Conservation (phyloP, 2,797 vertebrate species). For the Manis pentadactyla region DNA sequence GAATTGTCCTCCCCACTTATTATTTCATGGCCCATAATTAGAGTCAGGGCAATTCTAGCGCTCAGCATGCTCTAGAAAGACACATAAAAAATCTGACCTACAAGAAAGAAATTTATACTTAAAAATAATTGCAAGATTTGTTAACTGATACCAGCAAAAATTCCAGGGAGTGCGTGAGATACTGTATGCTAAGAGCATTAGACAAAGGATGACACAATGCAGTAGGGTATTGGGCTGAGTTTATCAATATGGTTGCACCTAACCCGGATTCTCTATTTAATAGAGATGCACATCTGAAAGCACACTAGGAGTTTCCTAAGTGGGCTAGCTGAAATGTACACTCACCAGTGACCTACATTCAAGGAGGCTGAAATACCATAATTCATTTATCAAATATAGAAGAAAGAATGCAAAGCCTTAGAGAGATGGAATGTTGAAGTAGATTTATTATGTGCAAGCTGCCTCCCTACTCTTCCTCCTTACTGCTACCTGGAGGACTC, state of each 20-base stretch:
- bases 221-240: not conserved
- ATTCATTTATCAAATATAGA: not conserved
- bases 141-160: not conserved
- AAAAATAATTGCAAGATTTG: not conserved
- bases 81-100: not conserved
- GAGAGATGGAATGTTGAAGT: too few relatives aligned
- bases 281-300: not conserved
- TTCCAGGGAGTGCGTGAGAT: accelerated
- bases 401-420: not conserved
- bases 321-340: not conserved
- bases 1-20: accelerated
- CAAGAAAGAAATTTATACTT: not conserved
- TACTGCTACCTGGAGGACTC: not conserved
- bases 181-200: not conserved
- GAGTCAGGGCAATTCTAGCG: not conserved
- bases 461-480: not conserved
- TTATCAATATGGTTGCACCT: not conserved
- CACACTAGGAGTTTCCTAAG: not conserved
- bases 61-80: not conserved
- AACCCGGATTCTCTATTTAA: not conserved
- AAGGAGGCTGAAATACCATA: not conserved
- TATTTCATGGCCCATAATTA: not conserved
- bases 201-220: not conserved
- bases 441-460: not conserved
- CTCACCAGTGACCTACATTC: not conserved